These are phyloP conservation scores for Leptonema lineaticorne DNA, from an alignment of 1,140 invertebrate genomes.

Conservation along the genomic window DNA sequence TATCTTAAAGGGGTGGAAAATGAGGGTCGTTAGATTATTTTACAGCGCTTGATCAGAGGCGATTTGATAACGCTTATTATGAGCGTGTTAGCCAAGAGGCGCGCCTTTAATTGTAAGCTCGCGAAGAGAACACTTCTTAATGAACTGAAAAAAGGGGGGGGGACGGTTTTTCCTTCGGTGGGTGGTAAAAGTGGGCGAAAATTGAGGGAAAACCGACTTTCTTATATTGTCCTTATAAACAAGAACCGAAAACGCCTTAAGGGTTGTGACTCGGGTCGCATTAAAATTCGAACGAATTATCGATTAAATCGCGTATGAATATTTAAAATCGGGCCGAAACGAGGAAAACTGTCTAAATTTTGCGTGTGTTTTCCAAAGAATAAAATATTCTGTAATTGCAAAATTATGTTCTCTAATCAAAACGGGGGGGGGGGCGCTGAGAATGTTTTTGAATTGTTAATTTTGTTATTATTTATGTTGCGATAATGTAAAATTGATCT, in stretches of 20 bases:
- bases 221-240: slow-evolving; percentile 16
- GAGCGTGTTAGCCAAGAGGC: slow-evolving; percentile 27
- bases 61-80: slow-evolving; percentile 32
- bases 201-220: neutral
- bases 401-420: no score
- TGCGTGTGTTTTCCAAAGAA: no score
- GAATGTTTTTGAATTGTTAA: no score
- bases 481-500: no score
- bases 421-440: no score
- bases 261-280: slow-evolving; percentile 3
- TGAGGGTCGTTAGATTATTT: slow-evolving; percentile 29
- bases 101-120: slow-evolving; percentile 29
- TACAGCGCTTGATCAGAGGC: slow-evolving; percentile 27
- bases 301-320: neutral
- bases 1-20: slow-evolving; percentile 18
- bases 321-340: no score
- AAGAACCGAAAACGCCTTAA: neutral
- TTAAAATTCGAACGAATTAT: slow-evolving; percentile 9
- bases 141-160: slow-evolving; percentile 25
- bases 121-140: slow-evolving; percentile 24
- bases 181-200: neutral
- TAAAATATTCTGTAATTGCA: no score
- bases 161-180: neutral
- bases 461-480: no score
- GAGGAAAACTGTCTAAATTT: no score